These are phyloP conservation scores for Oryzias curvinotus DNA, from an alignment of 2,113 vertebrate genomes.

Conservation along the genomic window DNA sequence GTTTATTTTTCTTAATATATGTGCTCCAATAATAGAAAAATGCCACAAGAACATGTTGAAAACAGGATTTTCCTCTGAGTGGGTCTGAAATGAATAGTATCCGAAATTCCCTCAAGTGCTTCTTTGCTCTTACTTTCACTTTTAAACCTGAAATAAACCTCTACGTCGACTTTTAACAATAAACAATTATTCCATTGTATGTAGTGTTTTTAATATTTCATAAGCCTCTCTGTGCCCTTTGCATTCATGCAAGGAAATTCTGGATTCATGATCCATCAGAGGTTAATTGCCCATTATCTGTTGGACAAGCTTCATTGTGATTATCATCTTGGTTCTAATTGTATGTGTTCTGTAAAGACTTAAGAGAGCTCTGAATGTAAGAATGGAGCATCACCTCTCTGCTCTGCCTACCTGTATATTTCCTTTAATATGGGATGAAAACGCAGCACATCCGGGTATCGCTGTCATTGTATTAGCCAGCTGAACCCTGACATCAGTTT, in stretches of 20 bases:
- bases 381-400: slow-evolving; percentile 49
- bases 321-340: slow-evolving; percentile 45
- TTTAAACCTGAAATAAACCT: slow-evolving; percentile 29
- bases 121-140: slow-evolving; percentile 28
- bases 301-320: slow-evolving; percentile 62
- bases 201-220: slow-evolving; percentile 43
- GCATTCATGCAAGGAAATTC: slow-evolving; percentile 10
- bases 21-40: too few species aligned
- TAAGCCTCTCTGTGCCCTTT: slow-evolving; percentile 35
- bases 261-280: slow-evolving; percentile 40
- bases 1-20: too few species aligned
- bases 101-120: slow-evolving; percentile 29
- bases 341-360: slow-evolving; percentile 42
- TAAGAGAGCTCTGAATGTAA: slow-evolving; percentile 43
- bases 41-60: too few species aligned
- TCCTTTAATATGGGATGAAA: slow-evolving; percentile 64
- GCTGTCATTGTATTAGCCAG: slow-evolving; percentile 72
- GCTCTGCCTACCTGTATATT: slow-evolving; percentile 45
- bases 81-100: too few species aligned
- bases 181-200: slow-evolving; percentile 62
- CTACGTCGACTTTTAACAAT: slow-evolving; percentile 43
- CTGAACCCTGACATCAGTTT: slow-evolving; percentile 78
- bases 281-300: slow-evolving; percentile 59
- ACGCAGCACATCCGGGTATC: slow-evolving; percentile 66
- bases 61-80: too few species aligned